Conservation (phyloP, 2,888 invertebrate genomes). For the Xanthorhoe designata region DNA sequence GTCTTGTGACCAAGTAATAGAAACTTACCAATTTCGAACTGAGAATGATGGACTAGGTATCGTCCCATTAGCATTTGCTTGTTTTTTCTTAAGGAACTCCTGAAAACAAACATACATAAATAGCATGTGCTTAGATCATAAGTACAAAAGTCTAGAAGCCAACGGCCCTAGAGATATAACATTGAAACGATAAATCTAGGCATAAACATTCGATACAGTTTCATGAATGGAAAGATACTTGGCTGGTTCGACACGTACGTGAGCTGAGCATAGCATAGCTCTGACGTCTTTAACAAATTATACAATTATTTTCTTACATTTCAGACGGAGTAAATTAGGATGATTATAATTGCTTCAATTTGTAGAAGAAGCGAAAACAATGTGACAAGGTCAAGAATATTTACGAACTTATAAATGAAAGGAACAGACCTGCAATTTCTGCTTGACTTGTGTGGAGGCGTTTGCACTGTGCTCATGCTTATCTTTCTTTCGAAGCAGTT, state of each 20-base stretch:
- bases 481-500: conserved; percentile 96
- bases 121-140: not conserved
- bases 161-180: not conserved
- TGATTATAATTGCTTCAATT: not conserved
- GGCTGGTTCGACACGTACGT: conserved; percentile 28
- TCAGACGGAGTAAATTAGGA: not conserved
- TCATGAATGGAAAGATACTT: conserved; percentile 41
- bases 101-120: conserved; percentile 57
- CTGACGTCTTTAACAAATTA: conserved; percentile 22
- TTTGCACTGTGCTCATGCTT: conserved; percentile 98
- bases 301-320: not conserved
- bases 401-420: no score
- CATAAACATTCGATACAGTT: conserved; percentile 22
- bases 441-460: conserved; percentile 98
- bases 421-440: conserved; percentile 92
- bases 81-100: conserved; percentile 93
- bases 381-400: no score
- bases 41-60: conserved; percentile 88
- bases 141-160: not conserved
- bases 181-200: not conserved
- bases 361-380: not conserved
- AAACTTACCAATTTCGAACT: conserved; percentile 89
- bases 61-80: conserved; percentile 90
- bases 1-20: not conserved
- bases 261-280: conserved; percentile 6